Evolutionary conservation across 2,797 vertebrate genomes (phyloP).

Genomic region (Caiman crocodilus): DNA sequence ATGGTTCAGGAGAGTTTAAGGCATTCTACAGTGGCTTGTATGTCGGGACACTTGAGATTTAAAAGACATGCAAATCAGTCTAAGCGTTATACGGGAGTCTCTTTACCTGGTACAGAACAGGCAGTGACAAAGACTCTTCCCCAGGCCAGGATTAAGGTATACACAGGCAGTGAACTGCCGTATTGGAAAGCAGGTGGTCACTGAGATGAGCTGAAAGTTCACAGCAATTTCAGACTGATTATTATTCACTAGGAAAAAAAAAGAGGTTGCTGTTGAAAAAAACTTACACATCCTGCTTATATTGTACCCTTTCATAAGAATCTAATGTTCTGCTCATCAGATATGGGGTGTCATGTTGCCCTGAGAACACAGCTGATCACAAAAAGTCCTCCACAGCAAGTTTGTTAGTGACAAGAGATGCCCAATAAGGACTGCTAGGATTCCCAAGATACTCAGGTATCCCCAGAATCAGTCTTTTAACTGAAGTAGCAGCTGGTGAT

Average conservation of each 20-base stretch:
- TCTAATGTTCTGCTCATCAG: not conserved
- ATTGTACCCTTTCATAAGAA: not conserved
- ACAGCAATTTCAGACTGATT: not conserved
- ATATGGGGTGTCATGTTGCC: not conserved
- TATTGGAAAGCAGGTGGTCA: not conserved
- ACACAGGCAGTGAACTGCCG: no score
- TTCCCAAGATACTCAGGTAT: not conserved
- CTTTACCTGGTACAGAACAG: not conserved
- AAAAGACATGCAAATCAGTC: not conserved
- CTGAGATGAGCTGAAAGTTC: not conserved
- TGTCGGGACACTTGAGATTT: not conserved
- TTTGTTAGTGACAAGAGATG: not conserved
- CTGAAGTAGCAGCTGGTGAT: accelerated
- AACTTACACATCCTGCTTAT: not conserved
- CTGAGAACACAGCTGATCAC: not conserved
- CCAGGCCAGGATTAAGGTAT: no score
- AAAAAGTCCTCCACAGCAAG: not conserved
- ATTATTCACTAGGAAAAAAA: not conserved
- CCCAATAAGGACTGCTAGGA: not conserved
- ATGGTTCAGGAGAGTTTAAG: not conserved
- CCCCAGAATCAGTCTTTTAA: not conserved
- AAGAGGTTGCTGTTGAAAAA: not conserved
- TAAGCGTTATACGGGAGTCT: not conserved
- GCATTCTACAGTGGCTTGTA: no score
- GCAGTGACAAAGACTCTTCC: not conserved